phyloP scores from a whole-genome alignment of 23 tunicate species.

The Pegea sp. region DNA sequence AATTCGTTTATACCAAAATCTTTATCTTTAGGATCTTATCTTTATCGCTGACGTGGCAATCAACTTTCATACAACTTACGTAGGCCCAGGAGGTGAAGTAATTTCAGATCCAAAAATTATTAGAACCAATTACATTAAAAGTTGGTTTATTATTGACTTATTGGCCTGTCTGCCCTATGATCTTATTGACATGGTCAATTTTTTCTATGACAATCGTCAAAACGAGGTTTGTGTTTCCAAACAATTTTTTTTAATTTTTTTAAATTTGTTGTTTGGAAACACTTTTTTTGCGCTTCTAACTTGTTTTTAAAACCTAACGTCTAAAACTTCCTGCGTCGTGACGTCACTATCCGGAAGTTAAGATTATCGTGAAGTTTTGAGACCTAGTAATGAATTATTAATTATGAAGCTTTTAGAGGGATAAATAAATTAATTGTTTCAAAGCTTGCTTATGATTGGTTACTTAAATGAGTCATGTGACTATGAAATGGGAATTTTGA shows the following conservation, averaged over 20 bases:
- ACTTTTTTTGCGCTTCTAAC: too few relatives aligned
- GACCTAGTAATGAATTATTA: too few relatives aligned
- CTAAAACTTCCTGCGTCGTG: too few relatives aligned
- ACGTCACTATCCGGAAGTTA: too few relatives aligned
- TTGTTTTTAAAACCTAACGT: too few relatives aligned
- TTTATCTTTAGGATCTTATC: constrained; percentile 36
- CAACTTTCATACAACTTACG: constrained; percentile 85
- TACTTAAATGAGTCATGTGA: too few relatives aligned
- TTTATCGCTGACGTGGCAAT: constrained; percentile 69
- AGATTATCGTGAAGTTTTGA: too few relatives aligned
- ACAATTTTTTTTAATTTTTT: neutral
- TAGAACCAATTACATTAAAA: constrained; percentile 80
- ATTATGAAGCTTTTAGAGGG: too few relatives aligned
- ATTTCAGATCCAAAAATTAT: constrained; percentile 94
- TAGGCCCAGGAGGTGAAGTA: constrained; percentile 95
- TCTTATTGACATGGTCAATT: constrained; percentile 35
- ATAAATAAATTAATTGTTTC: too few relatives aligned
- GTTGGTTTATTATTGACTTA: constrained; percentile 90
- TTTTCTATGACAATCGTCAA: constrained; percentile 5
- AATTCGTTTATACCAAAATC: neutral
- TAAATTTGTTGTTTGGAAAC: too few relatives aligned
- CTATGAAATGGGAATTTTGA: too few relatives aligned
- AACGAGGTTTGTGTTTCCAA: neutral
- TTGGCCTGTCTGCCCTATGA: constrained; percentile 96
- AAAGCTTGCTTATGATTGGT: too few relatives aligned